Percentiles rank a stretch among this genome's conserved stretches.
Conservation (phyloP, 1,140 invertebrate genomes). For the Oryctes rhinoceros region DNA sequence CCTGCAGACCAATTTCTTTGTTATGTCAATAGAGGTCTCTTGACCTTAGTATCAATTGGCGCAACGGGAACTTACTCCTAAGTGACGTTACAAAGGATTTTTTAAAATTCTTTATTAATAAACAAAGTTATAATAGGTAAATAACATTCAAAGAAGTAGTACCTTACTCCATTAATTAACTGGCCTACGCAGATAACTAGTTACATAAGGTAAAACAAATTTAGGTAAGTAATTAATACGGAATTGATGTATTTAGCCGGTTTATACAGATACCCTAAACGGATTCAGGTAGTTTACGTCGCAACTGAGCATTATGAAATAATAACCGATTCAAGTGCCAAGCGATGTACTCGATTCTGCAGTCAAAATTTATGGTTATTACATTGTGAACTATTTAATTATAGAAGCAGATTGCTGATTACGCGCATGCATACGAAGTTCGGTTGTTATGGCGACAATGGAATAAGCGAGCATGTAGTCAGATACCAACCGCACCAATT, state of each 20-base stretch:
- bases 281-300: background rate
- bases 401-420: constrained; percentile 6
- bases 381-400: constrained; percentile 17
- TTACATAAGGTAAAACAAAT: too few relatives aligned
- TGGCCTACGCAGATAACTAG: too few relatives aligned
- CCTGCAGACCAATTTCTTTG: too few relatives aligned
- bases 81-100: too few relatives aligned
- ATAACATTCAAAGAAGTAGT: too few relatives aligned
- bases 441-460: background rate
- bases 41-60: too few relatives aligned
- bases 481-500: background rate
- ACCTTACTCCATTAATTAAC: too few relatives aligned
- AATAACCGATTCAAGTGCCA: constrained; percentile 13
- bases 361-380: background rate
- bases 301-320: constrained; percentile 4
- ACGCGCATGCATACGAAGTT: background rate
- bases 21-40: too few relatives aligned
- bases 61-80: too few relatives aligned
- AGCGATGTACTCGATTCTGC: background rate
- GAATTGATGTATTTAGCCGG: background rate
- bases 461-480: constrained; percentile 6
- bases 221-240: background rate
- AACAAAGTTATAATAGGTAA: too few relatives aligned
- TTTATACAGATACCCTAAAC: background rate
- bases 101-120: too few relatives aligned